A percentile compares a stretch with the other conserved stretches of the same genome.
phyloP scores from a whole-genome alignment of 2,888 invertebrate genomes.

The Agapetus fuscipes region DNA sequence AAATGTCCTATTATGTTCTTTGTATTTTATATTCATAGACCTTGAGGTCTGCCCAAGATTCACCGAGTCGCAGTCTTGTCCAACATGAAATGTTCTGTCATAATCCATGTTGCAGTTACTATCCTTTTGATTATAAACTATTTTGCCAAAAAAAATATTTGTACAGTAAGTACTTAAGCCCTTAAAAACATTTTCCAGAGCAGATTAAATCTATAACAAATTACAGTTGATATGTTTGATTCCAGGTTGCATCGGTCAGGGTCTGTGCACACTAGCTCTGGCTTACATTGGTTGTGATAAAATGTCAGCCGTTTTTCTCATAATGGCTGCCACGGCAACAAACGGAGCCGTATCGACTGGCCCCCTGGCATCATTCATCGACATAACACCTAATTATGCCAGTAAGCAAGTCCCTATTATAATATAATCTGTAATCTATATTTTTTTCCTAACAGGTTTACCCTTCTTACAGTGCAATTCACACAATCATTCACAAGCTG shows the following conservation, averaged over 20 bases:
- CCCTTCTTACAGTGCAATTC: no score
- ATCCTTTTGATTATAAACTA: not conserved
- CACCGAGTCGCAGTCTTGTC: no score
- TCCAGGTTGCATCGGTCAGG: constrained; percentile 49
- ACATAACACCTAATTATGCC: constrained; percentile 54
- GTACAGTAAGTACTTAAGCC: no score
- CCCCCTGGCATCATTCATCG: constrained; percentile 55
- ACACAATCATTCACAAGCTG: no score
- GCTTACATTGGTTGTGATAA: constrained; percentile 55
- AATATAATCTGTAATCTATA: no score
- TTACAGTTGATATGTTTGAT: not conserved
- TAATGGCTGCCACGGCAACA: constrained; percentile 51
- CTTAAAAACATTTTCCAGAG: not conserved
- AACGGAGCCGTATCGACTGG: constrained; percentile 61
- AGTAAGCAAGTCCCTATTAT: constrained; percentile 28
- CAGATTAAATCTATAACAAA: not conserved
- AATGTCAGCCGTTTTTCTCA: constrained; percentile 46
- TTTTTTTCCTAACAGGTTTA: no score
- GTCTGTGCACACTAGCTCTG: constrained; percentile 49
- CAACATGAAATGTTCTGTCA: no score
- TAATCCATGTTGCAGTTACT: no score
- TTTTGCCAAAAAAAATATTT: not conserved
- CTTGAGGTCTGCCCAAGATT: no score
- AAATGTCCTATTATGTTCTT: no score
- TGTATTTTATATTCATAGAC: no score